Conservation (phyloP, 2,888 invertebrate genomes). For the Oscheius sp. region DNA sequence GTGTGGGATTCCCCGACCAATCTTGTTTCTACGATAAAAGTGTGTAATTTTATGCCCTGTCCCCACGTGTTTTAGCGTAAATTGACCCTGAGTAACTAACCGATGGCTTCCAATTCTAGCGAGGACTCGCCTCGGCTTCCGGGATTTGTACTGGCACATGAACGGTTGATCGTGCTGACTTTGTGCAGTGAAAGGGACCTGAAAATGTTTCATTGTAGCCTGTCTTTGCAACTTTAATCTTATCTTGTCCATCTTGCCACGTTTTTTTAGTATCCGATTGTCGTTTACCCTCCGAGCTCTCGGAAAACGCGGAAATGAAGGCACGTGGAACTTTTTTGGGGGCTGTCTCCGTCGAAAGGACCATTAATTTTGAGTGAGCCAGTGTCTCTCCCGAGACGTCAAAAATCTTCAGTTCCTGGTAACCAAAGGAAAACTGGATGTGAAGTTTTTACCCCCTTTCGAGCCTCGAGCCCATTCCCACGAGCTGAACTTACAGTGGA, state of each 20-base stretch:
- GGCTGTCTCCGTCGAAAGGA: constrained; percentile 4
- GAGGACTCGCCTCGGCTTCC: constrained; percentile 56
- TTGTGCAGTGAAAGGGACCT: constrained; percentile 68
- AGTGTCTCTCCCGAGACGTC: neutral
- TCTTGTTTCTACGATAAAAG: too few relatives aligned
- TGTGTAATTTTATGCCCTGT: neutral
- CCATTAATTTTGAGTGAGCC: constrained; percentile 20
- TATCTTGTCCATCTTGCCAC: neutral
- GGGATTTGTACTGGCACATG: constrained; percentile 54
- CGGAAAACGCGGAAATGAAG: neutral
- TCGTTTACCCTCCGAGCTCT: neutral
- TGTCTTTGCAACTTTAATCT: constrained; percentile 6
- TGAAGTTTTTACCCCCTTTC: too few relatives aligned
- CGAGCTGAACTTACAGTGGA: constrained; percentile 46
- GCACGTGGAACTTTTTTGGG: neutral
- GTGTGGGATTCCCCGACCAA: too few relatives aligned
- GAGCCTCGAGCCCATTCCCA: too few relatives aligned
- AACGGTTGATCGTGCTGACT: constrained; percentile 63
- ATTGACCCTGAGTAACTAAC: constrained; percentile 22
- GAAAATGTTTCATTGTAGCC: constrained; percentile 40
- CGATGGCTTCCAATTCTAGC: constrained; percentile 68
- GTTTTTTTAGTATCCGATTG: neutral
- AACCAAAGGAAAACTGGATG: too few relatives aligned
- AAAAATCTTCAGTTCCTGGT: too few relatives aligned
- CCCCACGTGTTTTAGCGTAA: constrained; percentile 1